Base-by-base conservation (phyloP, 2,113 vertebrate species). In the Alces alces region DNA sequence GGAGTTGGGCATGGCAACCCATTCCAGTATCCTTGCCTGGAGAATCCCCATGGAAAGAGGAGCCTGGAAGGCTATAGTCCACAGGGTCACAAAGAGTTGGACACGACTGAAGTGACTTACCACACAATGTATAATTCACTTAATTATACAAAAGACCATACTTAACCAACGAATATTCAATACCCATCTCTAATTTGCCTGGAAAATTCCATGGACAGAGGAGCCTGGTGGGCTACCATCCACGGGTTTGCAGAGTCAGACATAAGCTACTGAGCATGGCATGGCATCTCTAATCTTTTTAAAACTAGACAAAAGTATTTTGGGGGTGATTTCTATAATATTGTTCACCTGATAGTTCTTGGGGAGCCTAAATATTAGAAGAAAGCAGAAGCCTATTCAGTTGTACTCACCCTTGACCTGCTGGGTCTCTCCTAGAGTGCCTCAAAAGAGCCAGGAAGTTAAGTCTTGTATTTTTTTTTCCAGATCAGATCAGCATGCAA, bases 361-460 rank as follows among this genome's bases (percentile, higher is more conserved):
- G 19, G 12, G 92, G 60, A 96, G 7, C 39, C 50, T 88, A 86
- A 89, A 76, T 90, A 96, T 86, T 94, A 88, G 36, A 25, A 95
- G 76, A 92, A 64, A 52, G 55, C 45, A 23, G 39, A 89, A 83
- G 30, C 36, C 3, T 84, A 1, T 52, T 92, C 17, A 12, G 16
- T 82, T 91, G n/a, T 36, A 14, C 2, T 84, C 36, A 39, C 43
- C 45, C 43, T 60, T 79, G 12, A 89, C 39, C 90, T 82, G 15
- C 52, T 92, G 92, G 55, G 79, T 91, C 54, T 76, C 12, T 8
- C n/a, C 10, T 39, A 14, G 4, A 52, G 33, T 73, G 13, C 33
- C 73, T 97, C 82, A 84, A 85, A 95, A n/a, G 33, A 96, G 64
- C 36, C 78, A 58, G 80, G 85, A 92, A 93, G 58, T 95, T 54